Conservation (phyloP, 2,797 vertebrate species). For the Myotis daubentonii region DNA sequence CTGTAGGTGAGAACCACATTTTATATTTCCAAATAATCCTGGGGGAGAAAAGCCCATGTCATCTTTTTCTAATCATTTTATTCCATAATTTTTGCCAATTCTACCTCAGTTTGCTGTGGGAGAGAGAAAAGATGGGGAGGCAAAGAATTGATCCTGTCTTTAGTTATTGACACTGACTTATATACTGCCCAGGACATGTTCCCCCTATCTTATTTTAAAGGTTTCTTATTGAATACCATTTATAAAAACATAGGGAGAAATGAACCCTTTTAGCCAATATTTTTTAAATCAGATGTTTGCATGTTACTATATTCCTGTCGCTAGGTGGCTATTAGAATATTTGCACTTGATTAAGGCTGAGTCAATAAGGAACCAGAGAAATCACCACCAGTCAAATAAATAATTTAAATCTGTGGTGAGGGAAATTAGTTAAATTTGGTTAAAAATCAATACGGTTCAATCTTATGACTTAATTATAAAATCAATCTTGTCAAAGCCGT, state of each 20-base stretch:
- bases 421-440: not conserved
- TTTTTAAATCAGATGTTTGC: not conserved
- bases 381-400: not conserved
- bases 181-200: not conserved
- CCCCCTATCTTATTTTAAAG: not conserved
- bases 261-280: not conserved
- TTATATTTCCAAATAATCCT: not conserved
- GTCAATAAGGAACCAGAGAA: not conserved
- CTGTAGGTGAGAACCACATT: not conserved
- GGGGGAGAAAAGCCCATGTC: not conserved
- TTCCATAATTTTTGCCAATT: not conserved
- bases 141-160: not conserved
- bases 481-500: conserved; percentile 20
- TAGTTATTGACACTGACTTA: not conserved
- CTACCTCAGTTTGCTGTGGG: not conserved
- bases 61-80: not conserved
- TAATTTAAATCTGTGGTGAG: not conserved
- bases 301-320: not conserved
- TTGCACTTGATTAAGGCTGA: not conserved
- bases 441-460: not conserved
- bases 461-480: not conserved
- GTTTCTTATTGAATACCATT: not conserved
- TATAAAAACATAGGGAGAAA: not conserved
- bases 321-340: not conserved
- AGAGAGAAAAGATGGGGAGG: not conserved